Evolutionary conservation across 2,113 vertebrate species (phyloP), one percentile per base, ranked within the genome.

Genomic region (Acanthochromis polyacanthus): DNA sequence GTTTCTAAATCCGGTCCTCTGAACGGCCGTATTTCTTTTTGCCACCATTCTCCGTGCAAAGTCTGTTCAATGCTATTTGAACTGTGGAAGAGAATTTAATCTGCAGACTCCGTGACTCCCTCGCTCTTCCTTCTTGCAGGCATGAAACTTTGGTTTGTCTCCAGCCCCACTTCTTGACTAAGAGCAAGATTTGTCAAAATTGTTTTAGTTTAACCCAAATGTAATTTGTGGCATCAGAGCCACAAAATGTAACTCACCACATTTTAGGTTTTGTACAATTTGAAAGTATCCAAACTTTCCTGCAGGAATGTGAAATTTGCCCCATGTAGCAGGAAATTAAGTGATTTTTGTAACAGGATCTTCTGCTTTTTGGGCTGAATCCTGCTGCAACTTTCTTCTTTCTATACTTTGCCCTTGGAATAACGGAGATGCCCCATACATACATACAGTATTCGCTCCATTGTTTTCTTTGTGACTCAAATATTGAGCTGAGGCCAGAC

Each of bases 1-100:
- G 80, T 71, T 74, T 80, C 53, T 65, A 55, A 30, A 78, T 77
- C 52, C 63, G 22, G 23, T n/a, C 45, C 43, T 46, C 23, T 65
- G 60, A 64, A 75, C 62, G 45, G 40, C 48, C 58, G 10, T 58
- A 58, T 80, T 90, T 92, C 75, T 78, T 28, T 68, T 56, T 58
- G 32, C 43, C 25, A 46, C 32, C 40, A 28, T 75, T 55, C 78
- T 71, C 45, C 53, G 53, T 25, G 14, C 56, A 30, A 68, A 70
- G 67, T 81, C 43, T 68, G 25, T 63, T 81, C 71, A 58, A 82
- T 86, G 53, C 73, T 59, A 38, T 74, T 57, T 69, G 32, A 71
- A 45, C 68, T 60, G 32, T 25, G 45, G 43, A 25, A 10, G 15
- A 70, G 2, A 16, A 22, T 64, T 57, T 55, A 55, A n/a, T 19